These are phyloP conservation scores for Sorex fumeus DNA, from an alignment of 2,113 vertebrate genomes.

Conservation along the genomic window DNA sequence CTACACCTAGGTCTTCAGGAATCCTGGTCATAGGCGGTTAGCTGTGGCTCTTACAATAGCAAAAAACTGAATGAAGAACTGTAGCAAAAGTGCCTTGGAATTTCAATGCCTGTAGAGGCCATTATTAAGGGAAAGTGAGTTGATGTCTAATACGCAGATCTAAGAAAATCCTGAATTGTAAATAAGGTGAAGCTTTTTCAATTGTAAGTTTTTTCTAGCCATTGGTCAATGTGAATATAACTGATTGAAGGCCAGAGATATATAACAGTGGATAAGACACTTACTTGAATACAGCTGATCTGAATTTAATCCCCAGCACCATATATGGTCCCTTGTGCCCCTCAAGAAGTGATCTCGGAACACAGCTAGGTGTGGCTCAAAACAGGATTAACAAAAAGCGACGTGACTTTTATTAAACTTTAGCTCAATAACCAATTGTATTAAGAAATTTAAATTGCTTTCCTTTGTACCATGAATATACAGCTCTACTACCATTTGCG, in stretches of 20 bases:
- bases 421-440: not conserved
- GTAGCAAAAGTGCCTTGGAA: not conserved
- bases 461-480: not conserved
- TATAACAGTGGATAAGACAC: too few species aligned
- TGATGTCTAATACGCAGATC: not conserved
- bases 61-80: not conserved
- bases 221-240: slow-evolving; percentile 51
- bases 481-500: slow-evolving; percentile 6
- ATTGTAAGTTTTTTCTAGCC: not conserved
- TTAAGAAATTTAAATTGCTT: slow-evolving; percentile 42
- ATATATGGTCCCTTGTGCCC: too few species aligned
- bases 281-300: too few species aligned
- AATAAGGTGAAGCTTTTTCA: too few species aligned
- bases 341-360: too few species aligned
- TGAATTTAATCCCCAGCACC: too few species aligned
- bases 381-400: too few species aligned
- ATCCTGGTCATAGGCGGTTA: not conserved
- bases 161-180: not conserved
- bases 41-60: not conserved
- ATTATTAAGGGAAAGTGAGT: not conserved
- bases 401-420: not conserved
- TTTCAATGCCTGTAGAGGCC: not conserved
- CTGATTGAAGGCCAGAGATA: not conserved
- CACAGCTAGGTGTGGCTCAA: too few species aligned
- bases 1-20: not conserved